Evolutionary conservation across 2,113 vertebrate genomes (phyloP), one percentile per base, ranked within the genome.

Genomic region (Vulpes vulpes): DNA sequence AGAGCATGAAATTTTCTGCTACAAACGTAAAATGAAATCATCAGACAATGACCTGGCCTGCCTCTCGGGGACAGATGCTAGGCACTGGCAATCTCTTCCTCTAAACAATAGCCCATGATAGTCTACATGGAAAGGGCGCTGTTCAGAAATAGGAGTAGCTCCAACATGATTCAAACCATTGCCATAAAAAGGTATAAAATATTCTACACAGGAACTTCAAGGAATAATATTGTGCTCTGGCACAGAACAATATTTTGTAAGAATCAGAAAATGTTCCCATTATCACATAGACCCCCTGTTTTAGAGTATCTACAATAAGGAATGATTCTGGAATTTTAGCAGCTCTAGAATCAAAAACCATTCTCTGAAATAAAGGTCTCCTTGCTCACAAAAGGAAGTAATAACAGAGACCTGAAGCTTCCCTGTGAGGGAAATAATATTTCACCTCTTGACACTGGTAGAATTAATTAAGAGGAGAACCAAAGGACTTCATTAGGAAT

Each of bases 1-100:
- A 35, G 93, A 96, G 91, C 65, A 96, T 64, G 88, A 95, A 96
- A 97, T 59, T 14, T 78, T 71, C 95, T 16, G 80, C 79, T 73
- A 67, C 92, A 78, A 94, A 96, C 10, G 53, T 65, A 89, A 98
- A 98, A 97, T 83, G 35, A 98, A 98, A 96, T 94, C 96, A 78
- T 80, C 94, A 80, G 82, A 92, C 1, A 65, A 71, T 49, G 67
- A 81, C 55, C 91, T 27, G 27, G 51, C 49, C 8, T 59, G 35
- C n/a, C 84, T 74, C 83, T 84, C 2, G 22, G 67, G 19, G 25
- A 57, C 95, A 96, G 95, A 97, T 25, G 64, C 25, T 89, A 32
- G 87, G 20, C 20, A 51, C 32, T 43, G 76, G 78, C 51, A 62
- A 15, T 14, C 23, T 62, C 32, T 38, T 19, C 79, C 8, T 5